These are phyloP conservation scores for Lissonota sp. DNA, from an alignment of 2,888 invertebrate species.

Conservation along the genomic window DNA sequence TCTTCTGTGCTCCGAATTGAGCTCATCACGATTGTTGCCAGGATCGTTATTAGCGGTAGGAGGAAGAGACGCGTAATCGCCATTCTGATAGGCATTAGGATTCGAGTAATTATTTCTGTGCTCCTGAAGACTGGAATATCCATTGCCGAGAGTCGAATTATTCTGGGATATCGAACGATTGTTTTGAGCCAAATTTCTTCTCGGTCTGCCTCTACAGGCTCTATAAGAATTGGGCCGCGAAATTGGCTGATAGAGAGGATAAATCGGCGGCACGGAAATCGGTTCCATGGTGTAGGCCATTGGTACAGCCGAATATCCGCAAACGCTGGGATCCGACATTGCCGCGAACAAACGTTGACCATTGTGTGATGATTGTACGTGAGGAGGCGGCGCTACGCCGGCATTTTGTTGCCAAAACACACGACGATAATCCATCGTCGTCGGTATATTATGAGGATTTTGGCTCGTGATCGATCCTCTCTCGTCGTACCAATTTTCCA, in stretches of 20 bases:
- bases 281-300: constrained; percentile 86
- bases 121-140: constrained; percentile 77
- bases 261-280: constrained; percentile 87
- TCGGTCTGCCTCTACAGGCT: constrained; percentile 70
- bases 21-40: constrained; percentile 85
- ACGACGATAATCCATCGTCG: constrained; percentile 73
- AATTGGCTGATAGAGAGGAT: constrained; percentile 86
- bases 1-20: constrained; percentile 86
- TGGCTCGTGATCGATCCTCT: constrained; percentile 58
- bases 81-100: constrained; percentile 76
- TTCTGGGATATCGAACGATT: constrained; percentile 51
- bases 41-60: constrained; percentile 87
- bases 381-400: constrained; percentile 54
- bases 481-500: constrained; percentile 68
- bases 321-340: constrained; percentile 83
- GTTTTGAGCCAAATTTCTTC: constrained; percentile 69
- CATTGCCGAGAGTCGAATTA: constrained; percentile 67
- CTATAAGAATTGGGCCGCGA: constrained; percentile 75
- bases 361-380: constrained; percentile 70
- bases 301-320: constrained; percentile 82
- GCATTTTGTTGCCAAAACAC: constrained; percentile 76
- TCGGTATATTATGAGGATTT: constrained; percentile 45
- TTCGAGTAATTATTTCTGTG: constrained; percentile 72
- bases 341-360: constrained; percentile 85
- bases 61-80: constrained; percentile 88